Base-by-base conservation (phyloP, 1,140 invertebrate genomes). In the Drosophila subobscura region DNA sequence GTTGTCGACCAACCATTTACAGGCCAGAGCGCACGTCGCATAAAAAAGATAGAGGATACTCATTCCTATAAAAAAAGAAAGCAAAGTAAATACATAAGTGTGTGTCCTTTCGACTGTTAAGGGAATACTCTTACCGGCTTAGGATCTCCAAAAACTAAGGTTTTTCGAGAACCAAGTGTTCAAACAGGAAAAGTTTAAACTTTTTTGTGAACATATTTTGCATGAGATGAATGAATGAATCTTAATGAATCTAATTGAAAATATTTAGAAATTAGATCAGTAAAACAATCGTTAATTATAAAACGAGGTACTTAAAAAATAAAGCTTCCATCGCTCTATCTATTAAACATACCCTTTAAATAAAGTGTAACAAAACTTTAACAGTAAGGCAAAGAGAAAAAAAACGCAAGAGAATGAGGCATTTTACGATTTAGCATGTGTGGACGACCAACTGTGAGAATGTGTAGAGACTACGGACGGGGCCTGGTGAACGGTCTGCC, bases 391-490 rank as follows among this genome's bases (percentile, higher is more conserved):
- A 66, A 61, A 59, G 67, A 61, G 42, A 49, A 56, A 57, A 74
- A 74, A 68, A 53, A 41, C 7, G 16, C 4, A 49, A 46, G 49
- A 53, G 68, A 54, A 46, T 61, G 80, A 60, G 81, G 65, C 77
- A 68, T 85, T 85, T 85, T 85, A 85, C 83, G 81, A 88, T 85
- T 86, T 74, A 67, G 50, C 77, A 77, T 85, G 76, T 85, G 81
- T 66, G 81, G 58, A 55, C 8, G 33, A 37, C 55, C 45, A 33
- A 63, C 27, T 65, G 20, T 44, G 41, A 50, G 67, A 50, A 29
- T 23, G 37, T 29, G 37, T 37, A 23, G 3, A 41, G 47, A 25
- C 37, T 46, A 25, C 20, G 20, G 16, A 20, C 16, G 56, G 55
- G 23, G 41, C 45, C 37, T 53, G 52, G 45, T 52, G 76, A 41